Conservation (phyloP, 1,140 invertebrate genomes). For the Macrostomum lignano region DNA sequence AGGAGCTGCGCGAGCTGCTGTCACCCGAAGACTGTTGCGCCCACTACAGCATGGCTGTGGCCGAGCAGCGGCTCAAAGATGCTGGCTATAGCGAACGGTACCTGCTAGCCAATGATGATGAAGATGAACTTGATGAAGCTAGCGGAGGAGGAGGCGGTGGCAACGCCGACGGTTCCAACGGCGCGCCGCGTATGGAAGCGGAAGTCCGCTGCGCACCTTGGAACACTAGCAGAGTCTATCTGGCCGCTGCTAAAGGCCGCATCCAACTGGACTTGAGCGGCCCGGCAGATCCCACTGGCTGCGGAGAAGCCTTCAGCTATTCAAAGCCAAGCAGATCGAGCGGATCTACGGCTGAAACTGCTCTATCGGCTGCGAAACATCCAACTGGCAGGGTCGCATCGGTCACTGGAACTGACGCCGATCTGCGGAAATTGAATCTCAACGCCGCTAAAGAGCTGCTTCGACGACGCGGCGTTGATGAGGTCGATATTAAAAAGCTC, state of each 20-base stretch:
- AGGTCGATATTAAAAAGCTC: constrained; percentile 88
- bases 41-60: constrained; percentile 87
- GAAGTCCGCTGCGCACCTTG: constrained; percentile 62
- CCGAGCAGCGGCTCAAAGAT: constrained; percentile 69
- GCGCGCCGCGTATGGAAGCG: constrained; percentile 84
- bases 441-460: constrained; percentile 83
- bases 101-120: constrained; percentile 41
- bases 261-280: constrained; percentile 75
- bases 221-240: constrained; percentile 73
- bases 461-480: constrained; percentile 77
- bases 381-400: too few relatives aligned
- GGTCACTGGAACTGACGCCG: constrained; percentile 91
- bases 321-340: constrained; percentile 30
- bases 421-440: constrained; percentile 65
- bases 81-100: constrained; percentile 95
- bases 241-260: constrained; percentile 83
- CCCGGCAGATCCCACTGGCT: constrained; percentile 63
- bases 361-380: too few relatives aligned
- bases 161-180: neutral
- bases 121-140: constrained; percentile 48
- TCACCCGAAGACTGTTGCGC: constrained; percentile 92
- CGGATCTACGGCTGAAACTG: too few relatives aligned
- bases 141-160: constrained; percentile 57
- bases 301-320: constrained; percentile 84
- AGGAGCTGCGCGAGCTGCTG: constrained; percentile 88